Evolutionary conservation across 2,113 vertebrate genomes (phyloP), one percentile per base, ranked within the genome.

Genomic region (Colossoma macropomum): DNA sequence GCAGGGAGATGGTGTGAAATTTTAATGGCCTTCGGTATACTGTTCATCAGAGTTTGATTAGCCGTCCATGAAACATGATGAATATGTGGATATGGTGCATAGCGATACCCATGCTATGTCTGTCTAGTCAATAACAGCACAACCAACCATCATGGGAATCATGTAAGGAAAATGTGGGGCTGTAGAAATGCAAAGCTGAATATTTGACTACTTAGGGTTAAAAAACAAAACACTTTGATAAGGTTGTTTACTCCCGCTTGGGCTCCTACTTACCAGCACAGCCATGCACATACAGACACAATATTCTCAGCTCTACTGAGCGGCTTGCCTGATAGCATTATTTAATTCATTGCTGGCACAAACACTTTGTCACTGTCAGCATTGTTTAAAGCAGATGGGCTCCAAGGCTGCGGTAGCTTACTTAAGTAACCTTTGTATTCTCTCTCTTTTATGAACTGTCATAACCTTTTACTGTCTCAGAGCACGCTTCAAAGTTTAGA

Each of bases 371-470:
- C 74, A 32, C 76, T 23, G 71, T 54, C 74, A 50, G 63, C 72
- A 50, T 27, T 38, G 72, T 81, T 85, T 71, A 50, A 69, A 62
- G 38, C 41, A 17, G 54, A 80, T 23, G 68, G 34, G 38, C 11
- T 71, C 68, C 68, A 71, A 34, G 13, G 15, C 65, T 52, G 65
- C 8, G n/a, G 19, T 54, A 66, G 50, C 66, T 77, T 60, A 50
- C 27, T 50, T 65, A 54, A 28, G 41, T 65, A 34, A 27, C 79
- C 6, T 81, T 72, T 81, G 69, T 65, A 27, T 73, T 81, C 27
- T 48, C 4, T 32, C 70, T 72, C n/a, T 62, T 75, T 30, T 30
- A 34, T 80, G 66, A 76, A 50, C 72, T 54, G 65, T 77, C 78
- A 77, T 77, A 56, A 41, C 65, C 54, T 62, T 80, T 81, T 76